Evolutionary conservation across 2,888 invertebrate species (phyloP), one percentile per base, ranked within the genome.

Genomic region (Dermolepida albohirtum): DNA sequence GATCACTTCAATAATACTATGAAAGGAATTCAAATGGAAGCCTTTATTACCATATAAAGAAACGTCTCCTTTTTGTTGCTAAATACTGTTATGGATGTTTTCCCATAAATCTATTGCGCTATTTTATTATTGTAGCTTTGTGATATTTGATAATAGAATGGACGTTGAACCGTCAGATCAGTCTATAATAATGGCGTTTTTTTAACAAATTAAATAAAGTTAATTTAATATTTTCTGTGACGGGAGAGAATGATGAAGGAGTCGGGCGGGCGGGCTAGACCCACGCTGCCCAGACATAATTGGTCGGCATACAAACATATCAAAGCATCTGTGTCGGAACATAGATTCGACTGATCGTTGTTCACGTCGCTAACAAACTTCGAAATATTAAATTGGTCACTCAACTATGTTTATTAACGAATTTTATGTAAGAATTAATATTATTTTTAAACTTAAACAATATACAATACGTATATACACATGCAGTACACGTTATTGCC

Each of bases 281-380:
- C 81, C 80, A 81, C 81, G 79, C 79, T 77, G 77, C 75, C 77
- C 79, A 76, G 79, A 79, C 80, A 80, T 82, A 82, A 81, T 81
- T 81, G 81, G 81, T 80, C 81, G 81, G 81, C 81, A 78, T 76
- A 75, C 78, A 77, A 76, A 77, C 77, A 78, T 79, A 78, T 80
- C 80, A 81, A 80, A 80, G 79, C 70, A 62, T 67, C 70, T 68
- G 75, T 74, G 75, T 73, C 74, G 74, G 77, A 76, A 78, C 75
- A 78, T 78, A 74, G 76, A 75, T 77, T 75, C 75, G 75, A 75
- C 77, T 76, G 55, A 52, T 44, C 22, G 55, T 44, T 74, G 76
- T 69, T 73, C 74, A 74, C 71, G 74, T 73, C 74, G 72, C 73
- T 70, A 70, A 70, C 71, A 71, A 62, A 70, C 73, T 68, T 68